Base-by-base conservation (phyloP, 2,797 vertebrate species). In the Syngnathus rostellatus region DNA sequence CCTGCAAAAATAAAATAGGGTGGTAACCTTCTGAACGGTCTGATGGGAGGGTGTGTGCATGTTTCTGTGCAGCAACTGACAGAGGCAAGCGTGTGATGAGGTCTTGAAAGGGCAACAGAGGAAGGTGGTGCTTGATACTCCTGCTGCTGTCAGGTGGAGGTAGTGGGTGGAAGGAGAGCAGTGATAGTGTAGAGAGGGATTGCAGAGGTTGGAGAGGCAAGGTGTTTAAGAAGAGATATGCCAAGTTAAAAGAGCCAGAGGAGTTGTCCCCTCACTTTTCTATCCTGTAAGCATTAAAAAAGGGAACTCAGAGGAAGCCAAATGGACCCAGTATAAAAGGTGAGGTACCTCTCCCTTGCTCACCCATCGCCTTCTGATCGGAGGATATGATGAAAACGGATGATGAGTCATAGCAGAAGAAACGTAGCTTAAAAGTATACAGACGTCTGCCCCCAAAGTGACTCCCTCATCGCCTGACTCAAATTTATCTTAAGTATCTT, bases 151-250 rank as follows among this genome's bases (percentile, higher is more conserved):
- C 64, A 48, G 64, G 69, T 60, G 79, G 11, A 37, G 55, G 76
- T 73, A 73, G 67, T 53, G 23, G 37, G 39, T 60, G 66, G 46
- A 64, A 61, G 38, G 37, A 23, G 58, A 70, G 62, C 37, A 23
- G 55, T 66, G 60, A 67, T 76, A 70, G 67, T 68, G 74, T 72
- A 72, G 72, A 77, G 63, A 63, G 48, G 74, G 75, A 74, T 85
- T 75, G 72, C 63, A 71, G 40, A 66, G 72, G 68, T 69, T 72
- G 67, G 65, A 62, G 73, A 72, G 70, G 68, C 69, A 39, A 80
- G 76, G 79, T 82, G 77, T 86, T 72, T 71, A 51, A 67, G 68
- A 64, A 70, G 76, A 88, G 84, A 88, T 85, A 86, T 72, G 81
- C 72, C 69, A 75, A 80, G 78, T 84, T 75, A 74, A 86, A 86